Evolutionary conservation across 2,797 vertebrate species (phyloP).

Genomic region (Denticeps clupeoides): DNA sequence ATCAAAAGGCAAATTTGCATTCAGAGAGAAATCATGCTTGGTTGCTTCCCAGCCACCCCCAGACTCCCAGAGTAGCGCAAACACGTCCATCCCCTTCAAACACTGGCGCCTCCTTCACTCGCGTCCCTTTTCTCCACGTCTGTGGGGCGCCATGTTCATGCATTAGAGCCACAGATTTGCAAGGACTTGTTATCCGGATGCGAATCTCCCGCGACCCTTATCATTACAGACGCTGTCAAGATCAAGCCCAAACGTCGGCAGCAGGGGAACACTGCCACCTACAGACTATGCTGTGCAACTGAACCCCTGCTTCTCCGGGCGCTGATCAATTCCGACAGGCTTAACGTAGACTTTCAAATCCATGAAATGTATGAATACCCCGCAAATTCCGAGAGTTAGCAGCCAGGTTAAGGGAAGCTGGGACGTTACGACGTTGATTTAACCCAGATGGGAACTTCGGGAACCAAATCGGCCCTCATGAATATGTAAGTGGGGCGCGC

Average conservation of each 20-base stretch:
- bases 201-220: not conserved
- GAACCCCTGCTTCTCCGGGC: no score
- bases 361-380: no score
- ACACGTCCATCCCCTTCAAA: not conserved
- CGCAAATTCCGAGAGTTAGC: not conserved
- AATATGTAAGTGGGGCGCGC: slow-evolving; percentile 24
- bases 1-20: slow-evolving; percentile 64
- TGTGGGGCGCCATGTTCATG: not conserved
- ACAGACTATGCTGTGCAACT: no score
- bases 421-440: slow-evolving; percentile 9
- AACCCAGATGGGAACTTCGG: slow-evolving; percentile 1
- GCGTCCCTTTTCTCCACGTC: not conserved
- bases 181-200: not conserved
- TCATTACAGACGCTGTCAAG: no score
- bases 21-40: slow-evolving; percentile 55
- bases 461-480: slow-evolving; percentile 14
- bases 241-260: no score
- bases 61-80: slow-evolving; percentile 38
- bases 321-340: no score
- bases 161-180: not conserved
- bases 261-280: no score
- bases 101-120: not conserved
- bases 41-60: slow-evolving; percentile 18
- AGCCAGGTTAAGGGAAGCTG: not conserved
- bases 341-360: no score